Base-by-base conservation (phyloP, 2,113 vertebrate genomes). In the Anhinga rufa region DNA sequence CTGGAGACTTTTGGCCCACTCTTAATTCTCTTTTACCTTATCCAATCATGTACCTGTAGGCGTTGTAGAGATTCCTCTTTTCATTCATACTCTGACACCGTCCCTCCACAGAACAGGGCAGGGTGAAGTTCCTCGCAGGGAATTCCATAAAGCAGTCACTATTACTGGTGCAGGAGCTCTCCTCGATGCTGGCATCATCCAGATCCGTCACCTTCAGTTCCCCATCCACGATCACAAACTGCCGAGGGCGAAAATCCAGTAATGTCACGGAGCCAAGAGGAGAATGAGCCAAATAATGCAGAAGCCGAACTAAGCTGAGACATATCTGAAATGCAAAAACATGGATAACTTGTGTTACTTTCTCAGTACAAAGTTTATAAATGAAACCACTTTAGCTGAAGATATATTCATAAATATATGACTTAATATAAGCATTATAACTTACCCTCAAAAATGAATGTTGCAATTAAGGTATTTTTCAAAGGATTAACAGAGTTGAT, bases 31-130 rank as follows among this genome's bases (percentile, higher is more conserved):
- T 60, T 25, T 31, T 44, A 20, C 11, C 32, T 75, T 51, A 72
- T 55, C 17, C 9, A 1, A 82, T 9, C 19, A 55, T 4, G 9
- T 86, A 99, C 99, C 99, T 98, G 98, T 99, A 99, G 65, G 99
- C 99, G 1, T 99, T 99, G 97, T 99, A 99, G 85, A 99, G 98
- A 96, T 99, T 99, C 86, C 99, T 98, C 96, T 99, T 99, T 93
- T 99, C 99, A 0, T 99, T 99, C 97, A 99, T 99, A 85, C 62
- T 98, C 90, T 98, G 97, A n/a, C 99, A 99, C 94, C 97, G 98
- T 38, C 98, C 98, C 57, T 98, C 98, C 78, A 98, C 97, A 0
- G 98, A 98, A 96, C 99, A 99, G 54, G 98, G 97, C 65, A 99
- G 97, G 51, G 98, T 99, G 95, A 99, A 99, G 97, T 99, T 99